These are phyloP conservation scores for Shinisaurus crocodilurus DNA, from an alignment of 2,113 vertebrate species.

Conservation along the genomic window DNA sequence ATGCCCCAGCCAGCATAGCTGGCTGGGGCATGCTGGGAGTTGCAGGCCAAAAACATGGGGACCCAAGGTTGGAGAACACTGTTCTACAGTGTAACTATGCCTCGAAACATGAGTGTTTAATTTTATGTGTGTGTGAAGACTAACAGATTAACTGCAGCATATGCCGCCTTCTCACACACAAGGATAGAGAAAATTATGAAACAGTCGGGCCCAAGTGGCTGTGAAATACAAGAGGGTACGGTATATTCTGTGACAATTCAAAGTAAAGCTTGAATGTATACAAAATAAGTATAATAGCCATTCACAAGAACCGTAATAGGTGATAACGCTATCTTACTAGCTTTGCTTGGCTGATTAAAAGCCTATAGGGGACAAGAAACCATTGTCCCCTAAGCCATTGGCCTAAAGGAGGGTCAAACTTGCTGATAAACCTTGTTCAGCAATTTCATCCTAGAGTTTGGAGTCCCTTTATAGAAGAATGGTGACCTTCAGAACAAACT, in stretches of 20 bases:
- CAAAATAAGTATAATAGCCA: not conserved
- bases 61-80: too few species aligned
- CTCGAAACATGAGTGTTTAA: not conserved
- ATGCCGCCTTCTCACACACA: not conserved
- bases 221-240: not conserved
- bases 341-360: not conserved
- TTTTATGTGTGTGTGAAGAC: constrained; percentile 7
- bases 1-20: too few species aligned
- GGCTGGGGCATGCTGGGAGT: too few species aligned
- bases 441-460: not conserved
- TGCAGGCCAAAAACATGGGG: too few species aligned
- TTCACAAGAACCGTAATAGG: not conserved
- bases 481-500: not conserved
- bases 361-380: not conserved
- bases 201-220: too few species aligned
- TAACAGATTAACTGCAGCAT: not conserved
- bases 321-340: not conserved
- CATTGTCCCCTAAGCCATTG: not conserved
- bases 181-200: not conserved
- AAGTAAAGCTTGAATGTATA: not conserved
- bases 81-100: not conserved
- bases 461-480: not conserved
- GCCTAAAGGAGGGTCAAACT: not conserved
- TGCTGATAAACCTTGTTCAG: not conserved
- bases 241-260: not conserved